Evolutionary conservation across 2,113 vertebrate genomes (phyloP), one percentile per base, ranked within the genome.

Genomic region (Pelodiscus sinensis): DNA sequence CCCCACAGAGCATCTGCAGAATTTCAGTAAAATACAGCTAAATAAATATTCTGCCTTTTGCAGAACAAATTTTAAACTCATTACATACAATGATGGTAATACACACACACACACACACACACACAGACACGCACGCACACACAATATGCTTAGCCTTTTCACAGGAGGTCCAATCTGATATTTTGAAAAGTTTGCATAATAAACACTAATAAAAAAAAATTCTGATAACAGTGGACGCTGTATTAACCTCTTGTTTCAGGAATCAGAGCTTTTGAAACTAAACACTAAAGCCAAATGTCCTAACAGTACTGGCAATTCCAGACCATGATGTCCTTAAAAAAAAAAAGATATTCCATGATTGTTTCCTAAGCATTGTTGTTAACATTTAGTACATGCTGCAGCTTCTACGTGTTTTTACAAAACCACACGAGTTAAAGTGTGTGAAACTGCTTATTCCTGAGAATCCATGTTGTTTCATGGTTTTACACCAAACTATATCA

Each of bases 1-100:
- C 98, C 99, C 99, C 98, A 99, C 98, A 98, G 99, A 99, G 98
- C 99, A 99, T 99, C 99, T 99, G 99, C 97, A 99, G 99, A 99
- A 99, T 99, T 99, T 98, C 98, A 99, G 98, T 98, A 98, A 98
- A 98, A 99, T 98, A 98, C 97, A 98, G 97, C 98, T 98, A 97
- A 96, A 97, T 98, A 96, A 98, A 98, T 98, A 95, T 93, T 97
- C 96, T 97, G 93, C 96, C 93, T 97, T 97, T 96, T 96, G 93
- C 95, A 92, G 96, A 78, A 96, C 93, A 98, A 84, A 86, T 79
- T 97, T 97, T 82, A 97, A 96, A 97, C 3, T 95, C 93, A 92
- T 97, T 93, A 95, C 19, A 97, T 60, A 97, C 44, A 94, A 85
- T 79, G 52, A 97, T 51, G 90, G 81, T 84, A 96, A 97, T 75